Evolutionary conservation across 2,888 invertebrate genomes (phyloP).

Genomic region (Lithophane ornitopus): DNA sequence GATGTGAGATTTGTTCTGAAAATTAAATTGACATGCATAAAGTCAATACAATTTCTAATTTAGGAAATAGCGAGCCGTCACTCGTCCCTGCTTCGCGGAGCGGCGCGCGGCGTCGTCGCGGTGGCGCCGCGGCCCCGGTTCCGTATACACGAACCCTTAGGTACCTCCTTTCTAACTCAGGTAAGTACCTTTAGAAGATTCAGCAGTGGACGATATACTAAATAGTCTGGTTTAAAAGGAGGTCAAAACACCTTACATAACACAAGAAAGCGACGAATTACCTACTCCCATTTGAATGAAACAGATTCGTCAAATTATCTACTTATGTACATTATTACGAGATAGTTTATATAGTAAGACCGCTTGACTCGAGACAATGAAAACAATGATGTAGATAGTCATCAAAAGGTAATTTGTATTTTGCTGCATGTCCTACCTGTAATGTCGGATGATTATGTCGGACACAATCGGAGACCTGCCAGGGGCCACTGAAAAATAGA

Average conservation of each 20-base stretch:
- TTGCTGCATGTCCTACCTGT: constrained; percentile 53
- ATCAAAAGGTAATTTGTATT: constrained; percentile 54
- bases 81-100: too few relatives aligned
- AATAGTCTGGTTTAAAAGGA: constrained; percentile 1
- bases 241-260: constrained; percentile 29
- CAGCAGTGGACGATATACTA: neutral
- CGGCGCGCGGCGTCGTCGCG: too few relatives aligned
- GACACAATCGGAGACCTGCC: constrained; percentile 40
- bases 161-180: too few relatives aligned
- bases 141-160: too few relatives aligned
- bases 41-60: too few relatives aligned
- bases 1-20: constrained; percentile 69
- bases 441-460: constrained; percentile 63
- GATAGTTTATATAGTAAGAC: constrained; percentile 1
- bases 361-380: constrained; percentile 26
- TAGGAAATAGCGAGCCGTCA: too few relatives aligned
- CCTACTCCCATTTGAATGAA: constrained; percentile 13
- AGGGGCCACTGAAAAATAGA: constrained; percentile 47
- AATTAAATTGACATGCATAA: constrained; percentile 7
- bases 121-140: too few relatives aligned
- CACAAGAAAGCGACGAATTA: neutral
- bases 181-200: too few relatives aligned
- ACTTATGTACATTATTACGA: constrained; percentile 18
- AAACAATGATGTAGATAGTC: constrained; percentile 8
- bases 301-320: constrained; percentile 40